These are phyloP conservation scores for Sebastes steindachneri DNA, from an alignment of 2,797 vertebrate genomes.

Conservation along the genomic window DNA sequence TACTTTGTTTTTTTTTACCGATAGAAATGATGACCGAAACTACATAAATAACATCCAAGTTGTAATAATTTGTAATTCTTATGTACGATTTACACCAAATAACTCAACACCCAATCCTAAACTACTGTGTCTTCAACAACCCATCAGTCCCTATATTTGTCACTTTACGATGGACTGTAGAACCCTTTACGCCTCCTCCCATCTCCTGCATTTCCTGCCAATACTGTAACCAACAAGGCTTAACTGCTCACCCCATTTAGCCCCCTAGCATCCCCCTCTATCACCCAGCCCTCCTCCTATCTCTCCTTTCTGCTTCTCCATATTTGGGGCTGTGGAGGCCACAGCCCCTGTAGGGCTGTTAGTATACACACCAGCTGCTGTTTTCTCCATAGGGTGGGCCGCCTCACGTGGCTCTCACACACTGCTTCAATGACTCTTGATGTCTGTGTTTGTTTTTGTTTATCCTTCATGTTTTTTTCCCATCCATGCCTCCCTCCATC, in stretches of 20 bases:
- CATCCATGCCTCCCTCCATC: constrained; percentile 23
- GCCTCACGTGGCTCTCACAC: constrained; percentile 68
- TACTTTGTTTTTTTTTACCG: background rate
- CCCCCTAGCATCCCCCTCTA: constrained; percentile 53
- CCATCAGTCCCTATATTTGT: constrained; percentile 7
- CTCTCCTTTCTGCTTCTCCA: constrained; percentile 51
- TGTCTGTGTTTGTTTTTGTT: constrained; percentile 80
- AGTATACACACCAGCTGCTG: constrained; percentile 76
- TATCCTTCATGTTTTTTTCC: constrained; percentile 38
- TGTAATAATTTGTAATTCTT: background rate
- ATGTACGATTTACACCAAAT: background rate
- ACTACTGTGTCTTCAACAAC: background rate
- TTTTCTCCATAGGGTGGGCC: constrained; percentile 71
- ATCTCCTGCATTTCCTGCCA: constrained; percentile 54
- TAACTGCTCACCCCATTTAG: constrained; percentile 73
- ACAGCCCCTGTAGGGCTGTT: constrained; percentile 73
- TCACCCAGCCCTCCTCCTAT: constrained; percentile 51
- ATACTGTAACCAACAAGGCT: constrained; percentile 70
- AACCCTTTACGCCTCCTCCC: background rate
- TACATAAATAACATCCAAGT: background rate
- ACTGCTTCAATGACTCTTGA: constrained; percentile 74
- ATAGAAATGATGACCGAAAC: background rate
- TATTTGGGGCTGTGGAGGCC: constrained; percentile 59
- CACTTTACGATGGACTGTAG: constrained; percentile 12
- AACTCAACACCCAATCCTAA: background rate